Percentiles rank a stretch among this genome's conserved stretches.
Evolutionary conservation across 2,888 invertebrate species (phyloP).

Genomic region (Amiota minor): DNA sequence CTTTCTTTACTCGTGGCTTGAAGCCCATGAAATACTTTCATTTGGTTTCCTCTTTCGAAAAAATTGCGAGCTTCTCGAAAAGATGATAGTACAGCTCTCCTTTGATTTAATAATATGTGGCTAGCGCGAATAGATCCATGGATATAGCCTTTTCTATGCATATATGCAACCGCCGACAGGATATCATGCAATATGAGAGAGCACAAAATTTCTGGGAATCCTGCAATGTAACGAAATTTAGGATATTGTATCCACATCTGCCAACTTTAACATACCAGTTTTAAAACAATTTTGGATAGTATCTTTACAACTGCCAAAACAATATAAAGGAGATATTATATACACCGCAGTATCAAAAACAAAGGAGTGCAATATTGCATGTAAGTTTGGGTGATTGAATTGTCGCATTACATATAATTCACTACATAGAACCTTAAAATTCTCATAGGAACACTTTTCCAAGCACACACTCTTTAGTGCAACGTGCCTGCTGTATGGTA

Average conservation of each 20-base stretch:
- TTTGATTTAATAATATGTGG: slow-evolving; percentile 85
- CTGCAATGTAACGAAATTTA: slow-evolving; percentile 67
- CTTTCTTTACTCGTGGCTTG: slow-evolving; percentile 78
- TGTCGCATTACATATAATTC: slow-evolving; percentile 86
- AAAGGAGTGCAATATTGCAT: slow-evolving; percentile 84
- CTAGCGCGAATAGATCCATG: slow-evolving; percentile 90
- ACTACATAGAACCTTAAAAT: slow-evolving; percentile 78
- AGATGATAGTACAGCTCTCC: slow-evolving; percentile 83
- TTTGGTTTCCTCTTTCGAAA: slow-evolving; percentile 81
- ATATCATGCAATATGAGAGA: slow-evolving; percentile 86
- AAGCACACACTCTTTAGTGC: slow-evolving; percentile 85
- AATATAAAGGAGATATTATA: slow-evolving; percentile 87
- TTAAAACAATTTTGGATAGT: slow-evolving; percentile 84
- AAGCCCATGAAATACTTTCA: slow-evolving; percentile 82
- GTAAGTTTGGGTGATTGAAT: slow-evolving; percentile 85
- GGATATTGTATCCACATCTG: no score
- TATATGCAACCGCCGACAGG: slow-evolving; percentile 84
- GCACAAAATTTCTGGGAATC: slow-evolving; percentile 87
- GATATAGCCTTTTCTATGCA: slow-evolving; percentile 88
- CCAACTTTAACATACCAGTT: slow-evolving; percentile 53
- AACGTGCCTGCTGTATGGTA: slow-evolving; percentile 80
- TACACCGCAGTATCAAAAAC: slow-evolving; percentile 85
- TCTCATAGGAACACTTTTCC: slow-evolving; percentile 77
- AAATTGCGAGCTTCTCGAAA: slow-evolving; percentile 85
- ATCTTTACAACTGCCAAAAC: slow-evolving; percentile 87